Conservation (phyloP, 1,140 invertebrate genomes). For the Apis dorsata region DNA sequence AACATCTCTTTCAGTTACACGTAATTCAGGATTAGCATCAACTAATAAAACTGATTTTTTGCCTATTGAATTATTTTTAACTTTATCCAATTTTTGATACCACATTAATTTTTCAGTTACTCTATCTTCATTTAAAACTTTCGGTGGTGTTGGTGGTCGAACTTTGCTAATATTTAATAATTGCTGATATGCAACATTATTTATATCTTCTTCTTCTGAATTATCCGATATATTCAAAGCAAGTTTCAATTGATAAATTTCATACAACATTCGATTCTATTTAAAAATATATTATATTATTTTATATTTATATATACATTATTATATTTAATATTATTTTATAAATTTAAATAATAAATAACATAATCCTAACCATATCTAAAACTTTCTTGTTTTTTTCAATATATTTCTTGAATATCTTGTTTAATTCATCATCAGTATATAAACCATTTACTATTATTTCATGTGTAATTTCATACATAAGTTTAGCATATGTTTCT, state of each 20-base stretch:
- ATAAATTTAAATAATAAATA: background rate
- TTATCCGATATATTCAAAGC: constrained; percentile 74
- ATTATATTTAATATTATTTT: background rate
- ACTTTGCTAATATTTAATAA: constrained; percentile 37
- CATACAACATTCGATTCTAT: constrained; percentile 77
- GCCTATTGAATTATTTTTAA: background rate
- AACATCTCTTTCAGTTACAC: constrained; percentile 72
- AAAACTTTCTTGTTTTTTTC: constrained; percentile 71
- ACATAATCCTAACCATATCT: constrained; percentile 68
- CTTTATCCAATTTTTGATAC: constrained; percentile 57
- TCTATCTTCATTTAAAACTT: constrained; percentile 72
- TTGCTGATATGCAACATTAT: constrained; percentile 37
- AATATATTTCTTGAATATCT: constrained; percentile 77
- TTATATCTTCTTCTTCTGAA: constrained; percentile 67
- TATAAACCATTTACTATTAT: constrained; percentile 79
- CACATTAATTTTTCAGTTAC: constrained; percentile 65
- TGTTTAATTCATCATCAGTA: constrained; percentile 78
- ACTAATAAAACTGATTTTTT: constrained; percentile 63
- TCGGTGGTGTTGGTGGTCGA: constrained; percentile 72
- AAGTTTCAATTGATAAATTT: constrained; percentile 77
- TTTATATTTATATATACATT: background rate
- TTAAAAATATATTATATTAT: constrained; percentile 16
- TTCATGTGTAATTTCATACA: constrained; percentile 81
- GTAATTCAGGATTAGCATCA: constrained; percentile 73
- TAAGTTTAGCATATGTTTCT: constrained; percentile 77